Evolutionary conservation across 92 coral and sea anemone genomes (phyloP).

Genomic region (Porites lobata): DNA sequence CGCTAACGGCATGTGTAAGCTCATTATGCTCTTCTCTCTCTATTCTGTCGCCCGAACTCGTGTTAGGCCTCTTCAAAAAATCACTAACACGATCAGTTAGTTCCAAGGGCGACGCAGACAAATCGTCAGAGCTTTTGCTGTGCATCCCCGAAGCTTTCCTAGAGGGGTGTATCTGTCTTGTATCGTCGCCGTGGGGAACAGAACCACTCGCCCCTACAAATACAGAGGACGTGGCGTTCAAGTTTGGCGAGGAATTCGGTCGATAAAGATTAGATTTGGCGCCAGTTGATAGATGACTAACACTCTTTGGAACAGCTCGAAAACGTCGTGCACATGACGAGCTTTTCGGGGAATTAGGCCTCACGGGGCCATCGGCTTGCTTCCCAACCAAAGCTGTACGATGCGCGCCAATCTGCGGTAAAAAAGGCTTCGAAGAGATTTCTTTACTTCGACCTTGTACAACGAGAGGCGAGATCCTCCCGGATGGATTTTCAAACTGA

Average conservation of each 20-base stretch:
- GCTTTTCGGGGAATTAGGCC: constrained; percentile 14
- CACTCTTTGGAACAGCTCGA: background rate
- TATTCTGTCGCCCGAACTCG: constrained; percentile 45
- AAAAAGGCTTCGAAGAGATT: constrained; percentile 36
- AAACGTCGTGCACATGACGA: constrained; percentile 16
- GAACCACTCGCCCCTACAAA: background rate
- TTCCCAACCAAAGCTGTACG: constrained; percentile 57
- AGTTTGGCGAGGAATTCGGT: constrained; percentile 67
- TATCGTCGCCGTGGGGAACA: background rate
- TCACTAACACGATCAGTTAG: constrained; percentile 64
- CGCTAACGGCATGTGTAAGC: background rate
- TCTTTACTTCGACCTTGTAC: constrained; percentile 1
- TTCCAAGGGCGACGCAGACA: constrained; percentile 14
- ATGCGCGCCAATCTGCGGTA: constrained; percentile 62
- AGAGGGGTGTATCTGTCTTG: background rate
- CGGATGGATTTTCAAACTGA: background rate
- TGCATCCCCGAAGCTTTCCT: background rate
- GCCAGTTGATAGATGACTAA: background rate
- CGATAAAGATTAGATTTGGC: constrained; percentile 26
- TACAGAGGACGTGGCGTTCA: constrained; percentile 6
- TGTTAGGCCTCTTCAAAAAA: constrained; percentile 67
- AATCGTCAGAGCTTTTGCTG: constrained; percentile 29
- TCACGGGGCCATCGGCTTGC: background rate
- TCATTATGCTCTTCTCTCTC: background rate
- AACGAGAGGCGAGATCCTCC: constrained; percentile 9